Evolutionary conservation across 2,888 invertebrate genomes (phyloP).

Genomic region (Noctua janthe): DNA sequence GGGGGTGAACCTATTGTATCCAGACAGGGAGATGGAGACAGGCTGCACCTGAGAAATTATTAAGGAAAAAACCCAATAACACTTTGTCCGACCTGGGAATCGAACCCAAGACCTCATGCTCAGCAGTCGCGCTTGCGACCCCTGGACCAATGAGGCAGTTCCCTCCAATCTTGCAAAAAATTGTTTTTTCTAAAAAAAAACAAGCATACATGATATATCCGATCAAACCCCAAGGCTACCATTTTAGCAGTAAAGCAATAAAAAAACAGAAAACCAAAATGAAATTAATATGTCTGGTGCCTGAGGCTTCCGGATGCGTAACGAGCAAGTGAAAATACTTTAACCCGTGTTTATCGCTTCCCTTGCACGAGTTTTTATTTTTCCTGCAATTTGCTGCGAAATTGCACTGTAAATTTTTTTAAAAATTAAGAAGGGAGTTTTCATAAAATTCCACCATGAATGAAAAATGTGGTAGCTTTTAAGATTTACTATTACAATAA

Average conservation of each 20-base stretch:
- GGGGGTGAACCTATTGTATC: too few species aligned
- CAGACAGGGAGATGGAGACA: too few species aligned
- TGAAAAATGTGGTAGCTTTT: neutral
- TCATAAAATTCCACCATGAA: neutral
- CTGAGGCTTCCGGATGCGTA: neutral
- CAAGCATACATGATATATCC: neutral
- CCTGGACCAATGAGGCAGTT: too few species aligned
- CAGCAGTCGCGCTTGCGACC: too few species aligned
- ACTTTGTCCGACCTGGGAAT: too few species aligned
- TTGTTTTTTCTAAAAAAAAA: neutral
- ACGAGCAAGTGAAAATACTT: conserved; percentile 12
- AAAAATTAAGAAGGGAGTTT: too few species aligned
- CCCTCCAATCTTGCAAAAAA: neutral
- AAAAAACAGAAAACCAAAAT: neutral
- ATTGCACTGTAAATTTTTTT: neutral
- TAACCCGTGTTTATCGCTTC: neutral
- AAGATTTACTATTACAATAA: neutral
- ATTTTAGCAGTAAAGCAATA: too few species aligned
- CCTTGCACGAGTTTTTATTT: neutral
- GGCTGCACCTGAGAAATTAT: too few species aligned
- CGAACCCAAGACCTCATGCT: too few species aligned
- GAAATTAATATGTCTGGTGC: conserved; percentile 5
- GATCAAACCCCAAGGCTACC: neutral
- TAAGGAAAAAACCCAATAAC: too few species aligned
- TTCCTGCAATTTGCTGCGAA: neutral